Base-by-base conservation (phyloP, 2,113 vertebrate species). In the Thermophis baileyi region DNA sequence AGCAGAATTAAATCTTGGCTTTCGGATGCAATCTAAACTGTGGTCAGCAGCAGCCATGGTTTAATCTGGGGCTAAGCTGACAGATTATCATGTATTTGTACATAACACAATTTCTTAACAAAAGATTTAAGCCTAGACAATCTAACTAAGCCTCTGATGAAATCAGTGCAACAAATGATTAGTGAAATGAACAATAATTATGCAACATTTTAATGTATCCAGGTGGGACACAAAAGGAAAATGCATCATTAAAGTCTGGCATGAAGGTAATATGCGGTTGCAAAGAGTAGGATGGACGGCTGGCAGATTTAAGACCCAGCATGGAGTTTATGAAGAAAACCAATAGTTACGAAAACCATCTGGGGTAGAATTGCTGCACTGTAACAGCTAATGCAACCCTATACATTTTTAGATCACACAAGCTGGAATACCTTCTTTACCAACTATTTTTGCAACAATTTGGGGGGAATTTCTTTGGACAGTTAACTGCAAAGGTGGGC, bases 41-140 rank as follows among this genome's bases (percentile, higher is more conserved):
- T 60, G 3, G 44, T 87, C 49, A 24, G 10, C 44, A 25, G 25
- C n/a, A 63, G 6, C 3, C 44, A 60, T 22, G 10, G 85, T 50
- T 87, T 63, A 86, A n/a, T 55, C 55, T 35, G n/a, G 6, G 14
- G 46, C 50, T 53, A 44, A 9, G 27, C 10, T 44, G 7, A 91
- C 10, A 24, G 24, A 46, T 0, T 30, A n/a, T 0, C 69, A 16
- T 35, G 30, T 24, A 1, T 54, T 57, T n/a, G 50, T 9, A 54
- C 6, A 20, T 86, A 57, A 54, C 14, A 46, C 8, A 10, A 81
- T 53, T 90, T 85, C 50, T 85, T 54, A 6, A 85, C n/a, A 44
- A 85, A 35, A 30, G 54, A 44, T 9, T 60, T 44, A 87, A 20
- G 30, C 3, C 44, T 46, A 49, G 46, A 22, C n/a, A 24, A 40